Conservation (phyloP, 2,797 vertebrate genomes). For the Eremophila alpestris region DNA sequence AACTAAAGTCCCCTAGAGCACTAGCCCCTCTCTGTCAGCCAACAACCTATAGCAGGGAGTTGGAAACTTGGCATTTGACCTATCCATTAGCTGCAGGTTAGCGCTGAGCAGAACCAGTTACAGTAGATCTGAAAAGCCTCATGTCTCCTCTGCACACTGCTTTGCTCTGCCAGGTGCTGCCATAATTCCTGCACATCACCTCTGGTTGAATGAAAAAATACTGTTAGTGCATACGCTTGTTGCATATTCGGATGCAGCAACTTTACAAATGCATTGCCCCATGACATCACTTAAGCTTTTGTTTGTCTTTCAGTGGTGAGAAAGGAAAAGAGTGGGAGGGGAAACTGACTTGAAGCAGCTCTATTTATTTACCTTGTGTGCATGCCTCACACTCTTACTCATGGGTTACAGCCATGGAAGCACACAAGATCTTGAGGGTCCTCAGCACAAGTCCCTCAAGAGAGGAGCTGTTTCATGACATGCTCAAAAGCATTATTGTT, state of each 20-base stretch:
- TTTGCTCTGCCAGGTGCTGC: neutral
- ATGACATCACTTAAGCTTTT: neutral
- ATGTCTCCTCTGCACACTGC: neutral
- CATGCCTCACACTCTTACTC: neutral
- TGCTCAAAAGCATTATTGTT: neutral
- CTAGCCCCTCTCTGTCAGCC: neutral
- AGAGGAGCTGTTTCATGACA: neutral
- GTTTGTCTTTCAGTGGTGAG: neutral
- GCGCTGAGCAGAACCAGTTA: neutral
- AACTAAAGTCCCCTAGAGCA: neutral
- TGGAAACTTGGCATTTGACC: neutral
- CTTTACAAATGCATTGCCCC: neutral
- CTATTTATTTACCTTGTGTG: slow-evolving; percentile 33
- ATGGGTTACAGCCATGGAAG: neutral
- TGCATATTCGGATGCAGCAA: neutral
- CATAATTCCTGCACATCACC: neutral
- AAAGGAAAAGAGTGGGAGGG: neutral
- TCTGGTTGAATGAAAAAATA: neutral
- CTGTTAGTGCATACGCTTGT: neutral
- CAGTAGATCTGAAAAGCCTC: neutral
- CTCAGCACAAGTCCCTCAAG: neutral
- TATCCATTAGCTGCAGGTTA: neutral
- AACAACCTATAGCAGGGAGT: neutral
- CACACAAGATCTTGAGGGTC: neutral
- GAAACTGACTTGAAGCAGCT: neutral